A percentile compares a stretch with the other conserved stretches of the same genome.
Conservation (phyloP, 2,113 vertebrate species). For the Grammomys dolichurus region DNA sequence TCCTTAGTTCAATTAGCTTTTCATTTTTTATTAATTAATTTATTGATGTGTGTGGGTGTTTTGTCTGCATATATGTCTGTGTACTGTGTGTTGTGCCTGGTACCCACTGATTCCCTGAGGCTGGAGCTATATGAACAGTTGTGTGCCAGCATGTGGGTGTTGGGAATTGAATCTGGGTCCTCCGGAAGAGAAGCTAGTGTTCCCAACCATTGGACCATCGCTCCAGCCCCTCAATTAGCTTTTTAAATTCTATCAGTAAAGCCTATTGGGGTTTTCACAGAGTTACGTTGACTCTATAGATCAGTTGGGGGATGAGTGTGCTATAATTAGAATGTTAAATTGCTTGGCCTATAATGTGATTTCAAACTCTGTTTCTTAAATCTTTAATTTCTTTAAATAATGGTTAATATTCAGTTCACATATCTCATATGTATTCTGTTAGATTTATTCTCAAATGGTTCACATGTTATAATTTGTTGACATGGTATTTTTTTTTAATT, state of each 20-base stretch:
- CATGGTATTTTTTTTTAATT: slow-evolving; percentile 12
- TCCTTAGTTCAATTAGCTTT: background rate
- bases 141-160: background rate
- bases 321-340: background rate
- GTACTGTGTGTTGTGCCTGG: background rate
- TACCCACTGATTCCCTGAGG: background rate
- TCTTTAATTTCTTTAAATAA: background rate
- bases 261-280: background rate
- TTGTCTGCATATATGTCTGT: background rate
- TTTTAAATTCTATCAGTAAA: background rate
- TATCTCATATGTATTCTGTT: background rate
- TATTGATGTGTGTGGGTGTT: background rate
- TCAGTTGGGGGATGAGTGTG: background rate
- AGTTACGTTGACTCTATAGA: background rate
- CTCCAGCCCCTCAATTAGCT: background rate
- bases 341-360: background rate
- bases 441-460: slow-evolving; percentile 13
- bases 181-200: background rate
- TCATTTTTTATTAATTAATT: background rate
- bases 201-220: background rate
- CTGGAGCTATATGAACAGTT: background rate
- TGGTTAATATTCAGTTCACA: background rate
- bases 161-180: background rate
- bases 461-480: slow-evolving; percentile 25
- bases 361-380: background rate